Conservation (phyloP, 2,113 vertebrate genomes). For the Meriones unguiculatus region DNA sequence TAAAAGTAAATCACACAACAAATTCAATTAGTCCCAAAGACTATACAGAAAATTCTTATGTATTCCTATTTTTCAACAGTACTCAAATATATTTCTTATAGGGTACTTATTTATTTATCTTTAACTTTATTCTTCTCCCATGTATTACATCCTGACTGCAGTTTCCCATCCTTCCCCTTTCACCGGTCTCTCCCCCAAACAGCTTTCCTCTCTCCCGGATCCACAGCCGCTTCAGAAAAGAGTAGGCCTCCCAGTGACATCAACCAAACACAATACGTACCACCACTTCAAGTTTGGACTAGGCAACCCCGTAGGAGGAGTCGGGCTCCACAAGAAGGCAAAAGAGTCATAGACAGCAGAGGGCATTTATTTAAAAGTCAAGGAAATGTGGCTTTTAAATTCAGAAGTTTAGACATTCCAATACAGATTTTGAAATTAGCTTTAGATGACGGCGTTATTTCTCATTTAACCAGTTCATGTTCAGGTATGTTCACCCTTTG, state of each 20-base stretch:
- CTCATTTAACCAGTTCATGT: background rate
- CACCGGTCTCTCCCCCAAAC: background rate
- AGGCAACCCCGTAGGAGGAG: background rate
- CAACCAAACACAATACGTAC: background rate
- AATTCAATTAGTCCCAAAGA: background rate
- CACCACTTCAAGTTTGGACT: background rate
- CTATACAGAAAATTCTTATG: background rate
- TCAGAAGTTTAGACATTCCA: constrained; percentile 3
- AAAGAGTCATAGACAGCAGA: background rate
- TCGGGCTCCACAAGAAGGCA: background rate
- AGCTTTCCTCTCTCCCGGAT: background rate
- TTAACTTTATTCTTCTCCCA: background rate
- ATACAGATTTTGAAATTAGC: background rate
- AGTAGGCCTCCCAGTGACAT: background rate
- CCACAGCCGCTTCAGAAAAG: background rate
- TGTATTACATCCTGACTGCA: no score
- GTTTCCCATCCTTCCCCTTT: no score
- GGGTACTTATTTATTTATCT: background rate
- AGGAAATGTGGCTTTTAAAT: background rate
- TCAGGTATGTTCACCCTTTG: background rate
- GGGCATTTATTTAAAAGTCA: constrained; percentile 15
- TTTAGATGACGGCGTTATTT: background rate
- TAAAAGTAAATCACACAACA: background rate
- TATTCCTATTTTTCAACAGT: background rate
- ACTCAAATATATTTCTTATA: background rate